These are phyloP conservation scores for Dasyurus viverrinus DNA, from an alignment of 2,113 vertebrate genomes.

Conservation along the genomic window DNA sequence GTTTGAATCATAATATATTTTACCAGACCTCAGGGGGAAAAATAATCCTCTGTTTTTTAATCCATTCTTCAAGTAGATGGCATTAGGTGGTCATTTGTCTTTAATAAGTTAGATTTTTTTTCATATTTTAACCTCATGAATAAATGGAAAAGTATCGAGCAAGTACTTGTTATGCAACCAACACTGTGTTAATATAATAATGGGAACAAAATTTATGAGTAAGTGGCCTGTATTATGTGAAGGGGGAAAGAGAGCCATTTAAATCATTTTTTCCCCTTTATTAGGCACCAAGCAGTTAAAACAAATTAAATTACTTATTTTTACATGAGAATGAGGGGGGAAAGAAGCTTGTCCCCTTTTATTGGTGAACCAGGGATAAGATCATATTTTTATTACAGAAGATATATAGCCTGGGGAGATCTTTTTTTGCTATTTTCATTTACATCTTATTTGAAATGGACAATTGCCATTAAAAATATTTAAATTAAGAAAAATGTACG, in stretches of 20 bases:
- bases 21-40: constrained; percentile 7
- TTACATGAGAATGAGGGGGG: background rate
- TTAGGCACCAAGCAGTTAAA: too few relatives aligned
- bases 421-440: background rate
- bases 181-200: constrained; percentile 8
- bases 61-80: background rate
- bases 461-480: background rate
- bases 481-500: background rate
- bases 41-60: background rate
- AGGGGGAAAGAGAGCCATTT: background rate
- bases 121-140: constrained; percentile 42
- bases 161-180: background rate
- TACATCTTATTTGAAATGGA: background rate
- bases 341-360: background rate
- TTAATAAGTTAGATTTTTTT: constrained; percentile 1
- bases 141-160: constrained; percentile 31
- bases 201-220: constrained; percentile 22
- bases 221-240: constrained; percentile 8
- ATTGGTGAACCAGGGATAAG: background rate
- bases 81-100: background rate
- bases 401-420: background rate
- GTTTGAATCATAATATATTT: background rate
- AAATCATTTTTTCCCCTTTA: background rate
- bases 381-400: background rate
- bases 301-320: background rate